phyloP scores from a whole-genome alignment of 2,113 vertebrate species.

The Xyliphius kryptos region DNA sequence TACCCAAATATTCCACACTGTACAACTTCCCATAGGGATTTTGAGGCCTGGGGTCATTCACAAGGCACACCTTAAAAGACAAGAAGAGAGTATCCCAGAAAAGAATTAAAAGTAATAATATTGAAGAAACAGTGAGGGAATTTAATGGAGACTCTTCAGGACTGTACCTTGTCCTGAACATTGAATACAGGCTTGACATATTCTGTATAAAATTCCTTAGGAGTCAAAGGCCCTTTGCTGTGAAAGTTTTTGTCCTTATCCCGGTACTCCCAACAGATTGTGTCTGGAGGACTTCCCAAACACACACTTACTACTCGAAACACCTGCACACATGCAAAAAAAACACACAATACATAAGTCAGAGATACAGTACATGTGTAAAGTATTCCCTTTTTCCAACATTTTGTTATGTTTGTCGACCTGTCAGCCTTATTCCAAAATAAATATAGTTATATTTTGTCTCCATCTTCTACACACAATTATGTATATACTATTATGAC shows the following conservation, averaged over 20 bases:
- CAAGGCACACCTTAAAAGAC: conserved; percentile 78
- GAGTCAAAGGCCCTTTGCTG: conserved; percentile 80
- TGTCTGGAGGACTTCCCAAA: conserved; percentile 88
- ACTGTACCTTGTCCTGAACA: conserved; percentile 85
- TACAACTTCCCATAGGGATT: conserved; percentile 86
- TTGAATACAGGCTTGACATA: conserved; percentile 92
- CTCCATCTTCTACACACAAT: too few species aligned
- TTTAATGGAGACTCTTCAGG: too few species aligned
- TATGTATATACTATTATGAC: too few species aligned
- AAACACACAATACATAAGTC: too few species aligned
- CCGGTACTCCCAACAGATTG: conserved; percentile 93
- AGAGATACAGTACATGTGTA: too few species aligned
- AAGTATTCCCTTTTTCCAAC: too few species aligned
- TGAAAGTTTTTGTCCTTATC: conserved; percentile 96
- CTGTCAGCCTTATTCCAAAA: too few species aligned
- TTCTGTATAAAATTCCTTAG: conserved; percentile 83
- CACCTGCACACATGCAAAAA: conserved; percentile 72
- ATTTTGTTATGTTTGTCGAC: too few species aligned
- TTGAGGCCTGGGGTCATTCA: conserved; percentile 91
- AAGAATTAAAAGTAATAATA: too few species aligned
- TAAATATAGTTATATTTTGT: too few species aligned
- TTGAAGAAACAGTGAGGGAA: too few species aligned
- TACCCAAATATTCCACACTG: conserved; percentile 87
- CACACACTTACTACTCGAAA: conserved; percentile 89
- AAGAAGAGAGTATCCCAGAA: background rate